Base-by-base conservation (phyloP, 2,113 vertebrate genomes). In the Calyptomena viridis region DNA sequence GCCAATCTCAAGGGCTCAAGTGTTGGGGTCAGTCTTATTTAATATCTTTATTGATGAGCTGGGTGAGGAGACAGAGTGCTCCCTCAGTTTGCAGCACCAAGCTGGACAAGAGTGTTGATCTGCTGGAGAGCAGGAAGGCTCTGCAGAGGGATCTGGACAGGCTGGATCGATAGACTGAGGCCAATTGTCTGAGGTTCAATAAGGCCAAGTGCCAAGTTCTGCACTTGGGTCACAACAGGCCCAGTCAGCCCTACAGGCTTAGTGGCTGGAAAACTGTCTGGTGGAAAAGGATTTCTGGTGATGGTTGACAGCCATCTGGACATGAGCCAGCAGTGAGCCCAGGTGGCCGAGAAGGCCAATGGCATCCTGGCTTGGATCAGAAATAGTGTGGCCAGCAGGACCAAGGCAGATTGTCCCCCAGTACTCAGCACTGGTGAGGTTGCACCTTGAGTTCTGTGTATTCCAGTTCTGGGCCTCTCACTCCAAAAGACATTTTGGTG, bases 201-300 rank as follows among this genome's bases (percentile, higher is more conserved):
- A 37, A 25, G 47, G 40, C 13, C 9, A 24, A 4, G 3, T 22
- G 40, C 14, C 0, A 0, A 4, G 6, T 30, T 27, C 19, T 50
- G 55, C 5, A 24, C 62, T 2, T n/a, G 0, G 27, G 52, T 55
- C 53, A 68, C 40, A 80, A 1, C 25, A 74, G 40, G 31, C 12
- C 53, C 89, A 49, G 35, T 23, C 53, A 74, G 27, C 0, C 0
- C 47, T n/a, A 68, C 60, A 68, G 82, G 67, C 52, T 47, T 30
- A 67, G 53, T 5, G 15, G 1, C 59, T 67, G 60, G 53, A 49
- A 62, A 62, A 53, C 2, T 19, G 0, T 8, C 0, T 30, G 12
- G 0, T 0, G 47, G 40, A 28, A 80, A n/a, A 68, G 47, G 27
- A 67, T 2, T 74, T 21, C 21, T 3, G 14, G 14, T 53, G 28